Base-by-base conservation (phyloP, 1,140 invertebrate species). In the Aphaenogaster ashmeadi region DNA sequence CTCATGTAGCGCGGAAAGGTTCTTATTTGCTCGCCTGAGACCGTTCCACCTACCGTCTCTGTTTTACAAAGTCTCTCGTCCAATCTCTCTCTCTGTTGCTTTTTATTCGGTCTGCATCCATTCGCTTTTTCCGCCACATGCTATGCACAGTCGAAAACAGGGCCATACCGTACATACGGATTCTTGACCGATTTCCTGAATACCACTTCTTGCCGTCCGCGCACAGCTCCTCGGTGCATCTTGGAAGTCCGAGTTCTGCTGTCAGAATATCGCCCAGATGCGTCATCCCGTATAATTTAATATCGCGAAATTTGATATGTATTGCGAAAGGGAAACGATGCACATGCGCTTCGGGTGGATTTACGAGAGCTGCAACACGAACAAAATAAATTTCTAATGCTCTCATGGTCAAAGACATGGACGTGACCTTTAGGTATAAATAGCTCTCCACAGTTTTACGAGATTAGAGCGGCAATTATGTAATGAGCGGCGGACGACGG, bases 151-250 rank as follows among this genome's bases (percentile, higher is more conserved):
- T 83, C 80, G 80, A 84, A 74, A 84, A 75, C 80, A 84, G 69
- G 69, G 80, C 80, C 80, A 75, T 38, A 75, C 69, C 67, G 80
- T 60, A 47, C 80, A 56, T 74, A 74, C 67, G 80, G 80, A 84
- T 84, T 79, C 75, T 86, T 80, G 72, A 79, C 58, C 89, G 71
- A 88, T 88, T 83, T 90, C n/a, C 38, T 74, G 38, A 72, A 69
- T 36, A 27, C 62, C 11, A 75, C 78, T 52, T 87, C 54, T 66
- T 38, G n/a, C 85, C 21, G 44, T 38, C 18, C 62, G 21, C 27
- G 21, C 66, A 7, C 74, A 13, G 67, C 36, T 21, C 27, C 54
- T 77, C 81, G 64, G 54, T 18, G 80, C 41, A 21, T 58, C 41
- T 21, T 54, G 69, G 1, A 74, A 60, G 41, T 62, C 54, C 41